phyloP scores from a whole-genome alignment of 2,888 invertebrate genomes.

The Acronicta alni region DNA sequence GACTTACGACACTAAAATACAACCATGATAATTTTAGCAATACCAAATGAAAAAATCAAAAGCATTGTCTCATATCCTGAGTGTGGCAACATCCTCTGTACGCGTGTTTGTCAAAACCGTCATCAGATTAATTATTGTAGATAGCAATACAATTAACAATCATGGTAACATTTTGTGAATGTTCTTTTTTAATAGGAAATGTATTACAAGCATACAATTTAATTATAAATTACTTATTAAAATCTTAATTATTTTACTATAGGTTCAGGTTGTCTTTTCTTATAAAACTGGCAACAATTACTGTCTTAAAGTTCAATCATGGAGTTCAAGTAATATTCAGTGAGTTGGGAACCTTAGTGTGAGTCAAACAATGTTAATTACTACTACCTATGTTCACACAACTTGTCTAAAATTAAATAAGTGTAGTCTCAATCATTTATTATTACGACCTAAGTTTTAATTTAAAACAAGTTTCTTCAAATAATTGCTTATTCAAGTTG shows the following conservation, averaged over 20 bases:
- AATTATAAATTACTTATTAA: too few species aligned
- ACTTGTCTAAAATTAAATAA: too few species aligned
- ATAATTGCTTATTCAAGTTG: constrained; percentile 5
- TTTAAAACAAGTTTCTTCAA: constrained; percentile 1
- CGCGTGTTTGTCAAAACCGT: not conserved
- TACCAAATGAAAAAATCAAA: constrained; percentile 16
- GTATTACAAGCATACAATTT: too few species aligned
- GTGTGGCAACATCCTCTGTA: constrained; percentile 14
- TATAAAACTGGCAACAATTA: too few species aligned
- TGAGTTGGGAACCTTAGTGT: not conserved
- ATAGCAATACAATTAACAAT: not conserved
- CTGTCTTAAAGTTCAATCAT: too few species aligned
- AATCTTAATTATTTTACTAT: too few species aligned
- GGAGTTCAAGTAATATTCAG: too few species aligned
- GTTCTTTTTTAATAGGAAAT: too few species aligned
- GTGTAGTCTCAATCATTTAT: constrained; percentile 13
- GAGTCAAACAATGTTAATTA: not conserved
- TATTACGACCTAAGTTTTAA: constrained; percentile 16
- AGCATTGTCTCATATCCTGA: constrained; percentile 18
- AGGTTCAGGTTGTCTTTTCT: too few species aligned
- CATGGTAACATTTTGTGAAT: too few species aligned
- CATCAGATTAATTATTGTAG: not conserved
- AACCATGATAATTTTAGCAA: constrained; percentile 20
- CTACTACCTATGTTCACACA: too few species aligned
- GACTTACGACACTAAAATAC: constrained; percentile 33